Base-by-base conservation (phyloP, 1,140 invertebrate genomes). In the Macrostomum lignano region DNA sequence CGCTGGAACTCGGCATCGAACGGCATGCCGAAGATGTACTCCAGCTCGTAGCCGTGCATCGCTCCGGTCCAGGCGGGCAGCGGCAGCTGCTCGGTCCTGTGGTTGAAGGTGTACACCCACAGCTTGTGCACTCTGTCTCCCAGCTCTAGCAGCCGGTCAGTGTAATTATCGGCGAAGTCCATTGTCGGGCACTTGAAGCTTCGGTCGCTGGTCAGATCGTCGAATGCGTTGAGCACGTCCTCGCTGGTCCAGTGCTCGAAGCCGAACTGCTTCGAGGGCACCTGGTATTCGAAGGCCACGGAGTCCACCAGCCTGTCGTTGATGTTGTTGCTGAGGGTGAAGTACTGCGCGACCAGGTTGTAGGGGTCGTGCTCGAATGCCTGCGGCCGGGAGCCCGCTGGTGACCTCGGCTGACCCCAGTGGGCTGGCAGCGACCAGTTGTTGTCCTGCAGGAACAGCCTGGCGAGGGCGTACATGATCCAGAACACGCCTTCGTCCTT, bases 401-500 rank as follows among this genome's bases (percentile, higher is more conserved):
- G n/a, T n/a, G n/a, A n/a, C n/a, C n/a, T n/a, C n/a, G n/a, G n/a
- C n/a, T n/a, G n/a, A n/a, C n/a, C n/a, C n/a, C n/a, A n/a, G n/a
- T n/a, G n/a, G n/a, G n/a, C n/a, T n/a, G n/a, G n/a, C n/a, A n/a
- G n/a, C n/a, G n/a, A n/a, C n/a, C n/a, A n/a, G n/a, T n/a, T n/a
- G n/a, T n/a, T n/a, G n/a, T n/a, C n/a, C n/a, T n/a, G n/a, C n/a
- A n/a, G n/a, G n/a, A n/a, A 9, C 26, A 14, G 19, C 26, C 19
- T 28, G 9, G 24, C 19, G 4, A 21, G 15, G 17, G 14, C 13
- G 11, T 33, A 33, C 20, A 33, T 14, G 13, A 33, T 17, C 14
- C 24, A 33, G 32, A 33, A 33, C 32, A 33, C 26, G 11, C 32
- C 32, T 33, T 33, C 32, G 19, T 33, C n/a, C n/a, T n/a, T n/a